Evolutionary conservation across 2,888 invertebrate species (phyloP).

Genomic region (Caenorhabditis auriculariae): DNA sequence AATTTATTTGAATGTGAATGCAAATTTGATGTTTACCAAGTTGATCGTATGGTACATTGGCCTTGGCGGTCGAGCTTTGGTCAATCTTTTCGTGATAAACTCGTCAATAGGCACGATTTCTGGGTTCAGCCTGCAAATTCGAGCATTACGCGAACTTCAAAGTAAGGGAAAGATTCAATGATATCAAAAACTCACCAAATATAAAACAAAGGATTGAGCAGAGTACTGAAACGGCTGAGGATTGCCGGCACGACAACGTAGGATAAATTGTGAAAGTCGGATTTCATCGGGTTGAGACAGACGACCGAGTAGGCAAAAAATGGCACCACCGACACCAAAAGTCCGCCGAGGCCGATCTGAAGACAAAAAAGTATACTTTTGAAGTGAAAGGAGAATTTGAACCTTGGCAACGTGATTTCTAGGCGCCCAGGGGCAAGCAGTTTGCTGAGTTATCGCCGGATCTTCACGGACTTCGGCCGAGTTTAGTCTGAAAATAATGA

Average conservation of each 20-base stretch:
- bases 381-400: background rate
- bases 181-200: constrained; percentile 25
- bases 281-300: constrained; percentile 46
- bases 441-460: constrained; percentile 8
- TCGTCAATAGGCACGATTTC: constrained; percentile 44
- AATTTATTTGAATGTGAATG: background rate
- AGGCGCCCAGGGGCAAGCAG: constrained; percentile 40
- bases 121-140: constrained; percentile 42
- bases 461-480: constrained; percentile 34
- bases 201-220: constrained; percentile 49
- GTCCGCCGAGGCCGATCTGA: constrained; percentile 44
- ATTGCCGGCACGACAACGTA: constrained; percentile 34
- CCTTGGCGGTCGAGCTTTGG: constrained; percentile 36
- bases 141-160: too few relatives aligned
- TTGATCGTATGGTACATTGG: constrained; percentile 48
- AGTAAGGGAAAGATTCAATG: constrained; percentile 1
- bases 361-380: background rate
- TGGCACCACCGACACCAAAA: constrained; percentile 43
- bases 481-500: constrained; percentile 25
- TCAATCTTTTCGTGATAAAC: constrained; percentile 30
- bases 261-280: constrained; percentile 27
- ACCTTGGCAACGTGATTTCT: constrained; percentile 43
- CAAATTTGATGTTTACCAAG: constrained; percentile 27
- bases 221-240: constrained; percentile 31
- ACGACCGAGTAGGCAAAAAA: constrained; percentile 46